Conservation (phyloP, 2,888 invertebrate genomes). For the Callyntrura guangdongensis region DNA sequence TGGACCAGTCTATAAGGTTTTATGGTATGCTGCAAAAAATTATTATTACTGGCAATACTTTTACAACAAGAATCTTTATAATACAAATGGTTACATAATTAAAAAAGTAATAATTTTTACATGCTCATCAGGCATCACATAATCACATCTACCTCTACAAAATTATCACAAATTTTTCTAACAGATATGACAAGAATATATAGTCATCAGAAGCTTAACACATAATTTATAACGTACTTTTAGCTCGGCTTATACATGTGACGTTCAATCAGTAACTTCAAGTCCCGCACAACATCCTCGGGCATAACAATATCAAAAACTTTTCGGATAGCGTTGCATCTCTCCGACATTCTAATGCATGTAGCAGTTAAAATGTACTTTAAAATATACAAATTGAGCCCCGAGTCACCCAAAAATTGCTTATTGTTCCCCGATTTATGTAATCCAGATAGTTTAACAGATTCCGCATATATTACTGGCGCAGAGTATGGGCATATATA, state of each 20-base stretch:
- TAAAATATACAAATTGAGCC: constrained; percentile 67
- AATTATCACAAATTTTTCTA: not conserved
- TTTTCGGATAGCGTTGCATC: constrained; percentile 79
- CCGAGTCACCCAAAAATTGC: constrained; percentile 57
- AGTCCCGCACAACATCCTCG: constrained; percentile 74
- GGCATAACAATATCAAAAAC: constrained; percentile 78
- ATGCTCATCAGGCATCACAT: not conserved
- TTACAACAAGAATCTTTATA: no score
- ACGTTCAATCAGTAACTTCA: constrained; percentile 75
- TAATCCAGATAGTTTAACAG: constrained; percentile 70
- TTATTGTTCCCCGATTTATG: constrained; percentile 66
- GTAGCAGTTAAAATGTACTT: constrained; percentile 78
- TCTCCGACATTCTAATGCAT: constrained; percentile 68
- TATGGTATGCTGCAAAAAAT: no score
- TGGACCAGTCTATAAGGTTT: no score
- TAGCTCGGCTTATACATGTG: constrained; percentile 64
- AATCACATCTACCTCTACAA: not conserved
- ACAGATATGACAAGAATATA: not conserved
- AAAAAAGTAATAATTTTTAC: not conserved
- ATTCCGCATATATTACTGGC: constrained; percentile 78
- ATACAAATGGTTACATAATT: not conserved
- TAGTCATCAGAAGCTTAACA: not conserved
- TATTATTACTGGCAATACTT: no score
- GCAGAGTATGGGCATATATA: constrained; percentile 81
- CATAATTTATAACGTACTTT: not conserved